A percentile compares a stretch with the other conserved stretches of the same genome.
These are phyloP conservation scores for Oscheius sp. DNA, from an alignment of 2,888 invertebrate genomes.

Conservation along the genomic window DNA sequence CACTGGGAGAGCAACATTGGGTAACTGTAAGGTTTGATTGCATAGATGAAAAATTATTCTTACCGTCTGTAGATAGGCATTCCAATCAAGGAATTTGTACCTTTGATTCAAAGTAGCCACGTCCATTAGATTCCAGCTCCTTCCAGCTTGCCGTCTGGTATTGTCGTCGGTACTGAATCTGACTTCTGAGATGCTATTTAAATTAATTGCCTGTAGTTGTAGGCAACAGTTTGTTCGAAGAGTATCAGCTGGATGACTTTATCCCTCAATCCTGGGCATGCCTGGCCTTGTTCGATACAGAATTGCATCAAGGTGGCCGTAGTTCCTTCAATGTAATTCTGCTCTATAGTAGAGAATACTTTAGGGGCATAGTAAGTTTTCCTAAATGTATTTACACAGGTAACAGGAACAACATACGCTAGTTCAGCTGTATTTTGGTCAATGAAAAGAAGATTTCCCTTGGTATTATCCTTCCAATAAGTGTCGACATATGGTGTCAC, in stretches of 20 bases:
- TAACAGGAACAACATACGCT: conserved; percentile 19
- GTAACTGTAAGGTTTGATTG: neutral
- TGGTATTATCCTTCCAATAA: conserved; percentile 49
- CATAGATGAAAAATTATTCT: neutral
- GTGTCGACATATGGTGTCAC: conserved; percentile 54
- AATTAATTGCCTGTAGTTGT: conserved; percentile 40
- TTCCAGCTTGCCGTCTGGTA: conserved; percentile 57
- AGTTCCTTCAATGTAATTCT: conserved; percentile 34
- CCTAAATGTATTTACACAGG: conserved; percentile 6
- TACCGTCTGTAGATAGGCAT: conserved; percentile 35
- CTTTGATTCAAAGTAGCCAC: conserved; percentile 30
- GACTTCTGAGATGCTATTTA: neutral
- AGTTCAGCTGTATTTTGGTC: conserved; percentile 53
- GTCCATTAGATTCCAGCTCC: conserved; percentile 59
- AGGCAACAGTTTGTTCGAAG: conserved; percentile 48
- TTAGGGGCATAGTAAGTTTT: conserved; percentile 54
- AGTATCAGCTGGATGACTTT: conserved; percentile 39
- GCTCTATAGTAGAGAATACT: conserved; percentile 48
- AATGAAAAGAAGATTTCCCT: conserved; percentile 51
- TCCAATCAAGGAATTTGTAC: conserved; percentile 45
- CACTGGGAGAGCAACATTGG: neutral
- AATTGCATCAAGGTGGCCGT: neutral
- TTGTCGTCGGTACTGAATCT: conserved; percentile 57
- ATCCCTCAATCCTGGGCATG: neutral
- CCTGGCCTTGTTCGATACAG: conserved; percentile 25